Evolutionary conservation across 2,888 invertebrate genomes (phyloP).

Genomic region (Chelonus formosanus): DNA sequence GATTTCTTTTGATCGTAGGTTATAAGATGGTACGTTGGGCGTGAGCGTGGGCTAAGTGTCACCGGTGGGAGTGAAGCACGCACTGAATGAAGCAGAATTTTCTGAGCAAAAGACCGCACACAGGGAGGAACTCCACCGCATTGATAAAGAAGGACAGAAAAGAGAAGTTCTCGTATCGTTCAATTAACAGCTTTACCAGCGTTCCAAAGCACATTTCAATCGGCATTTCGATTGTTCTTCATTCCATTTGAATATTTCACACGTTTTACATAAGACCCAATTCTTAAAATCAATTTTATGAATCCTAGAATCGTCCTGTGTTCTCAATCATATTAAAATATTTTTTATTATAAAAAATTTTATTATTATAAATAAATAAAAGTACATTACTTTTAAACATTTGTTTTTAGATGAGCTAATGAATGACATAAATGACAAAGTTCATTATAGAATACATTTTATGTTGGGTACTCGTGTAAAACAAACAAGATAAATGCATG

Average conservation of each 20-base stretch:
- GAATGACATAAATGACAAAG: no score
- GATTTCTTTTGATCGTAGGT: background rate
- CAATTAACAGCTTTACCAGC: conserved; percentile 30
- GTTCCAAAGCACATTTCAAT: conserved; percentile 35
- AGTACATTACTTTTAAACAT: no score
- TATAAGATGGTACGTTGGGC: background rate
- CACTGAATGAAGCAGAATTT: conserved; percentile 46
- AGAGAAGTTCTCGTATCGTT: conserved; percentile 43
- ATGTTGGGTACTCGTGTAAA: no score
- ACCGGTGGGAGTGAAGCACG: conserved; percentile 48
- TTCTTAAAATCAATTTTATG: background rate
- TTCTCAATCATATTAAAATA: no score
- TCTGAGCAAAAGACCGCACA: conserved; percentile 29
- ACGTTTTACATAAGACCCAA: background rate
- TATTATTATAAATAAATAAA: no score
- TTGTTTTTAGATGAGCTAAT: no score
- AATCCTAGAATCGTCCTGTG: background rate
- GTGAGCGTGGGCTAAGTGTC: conserved; percentile 45
- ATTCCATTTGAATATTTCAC: conserved; percentile 11
- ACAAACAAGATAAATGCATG: background rate
- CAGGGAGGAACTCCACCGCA: conserved; percentile 23
- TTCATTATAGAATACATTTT: no score
- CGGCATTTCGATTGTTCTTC: conserved; percentile 34
- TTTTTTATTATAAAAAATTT: no score
- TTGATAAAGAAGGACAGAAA: conserved; percentile 35